Percentiles rank a stretch among this genome's conserved stretches.
Evolutionary conservation across 2,113 vertebrate genomes (phyloP).

Genomic region (Enhydra lutris): DNA sequence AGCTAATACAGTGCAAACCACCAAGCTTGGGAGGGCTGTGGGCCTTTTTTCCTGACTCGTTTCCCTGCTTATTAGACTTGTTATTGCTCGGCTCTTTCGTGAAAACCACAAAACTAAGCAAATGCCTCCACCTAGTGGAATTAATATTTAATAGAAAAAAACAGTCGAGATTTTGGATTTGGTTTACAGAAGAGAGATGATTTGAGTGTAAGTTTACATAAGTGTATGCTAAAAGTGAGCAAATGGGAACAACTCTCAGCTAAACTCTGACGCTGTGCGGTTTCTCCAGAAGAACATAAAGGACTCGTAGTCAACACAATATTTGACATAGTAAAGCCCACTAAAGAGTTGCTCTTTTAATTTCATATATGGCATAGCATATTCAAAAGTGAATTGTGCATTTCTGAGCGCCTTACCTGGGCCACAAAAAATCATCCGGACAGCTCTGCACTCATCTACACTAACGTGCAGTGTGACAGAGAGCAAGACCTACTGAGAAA

Average conservation of each 20-base stretch:
- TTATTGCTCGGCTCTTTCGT: fast-evolving
- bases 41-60: background rate
- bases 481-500: background rate
- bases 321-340: background rate
- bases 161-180: background rate
- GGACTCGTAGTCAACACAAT: background rate
- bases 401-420: background rate
- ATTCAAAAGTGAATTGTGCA: background rate
- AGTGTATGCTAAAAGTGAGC: background rate
- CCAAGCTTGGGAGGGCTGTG: background rate
- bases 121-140: slow-evolving; percentile 79
- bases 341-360: background rate
- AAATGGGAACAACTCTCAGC: background rate
- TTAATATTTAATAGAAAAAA: background rate
- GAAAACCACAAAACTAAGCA: slow-evolving; percentile 68
- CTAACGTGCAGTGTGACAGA: background rate
- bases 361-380: background rate
- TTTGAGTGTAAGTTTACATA: background rate
- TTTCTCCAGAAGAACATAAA: background rate
- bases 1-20: background rate
- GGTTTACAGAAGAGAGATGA: background rate
- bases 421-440: background rate
- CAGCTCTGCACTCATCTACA: background rate
- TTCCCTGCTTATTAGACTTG: too few species aligned
- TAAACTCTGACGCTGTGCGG: background rate